Conservation (phyloP, 53 echinoderm and acorn worm species). For the Apostichopus leukothele region DNA sequence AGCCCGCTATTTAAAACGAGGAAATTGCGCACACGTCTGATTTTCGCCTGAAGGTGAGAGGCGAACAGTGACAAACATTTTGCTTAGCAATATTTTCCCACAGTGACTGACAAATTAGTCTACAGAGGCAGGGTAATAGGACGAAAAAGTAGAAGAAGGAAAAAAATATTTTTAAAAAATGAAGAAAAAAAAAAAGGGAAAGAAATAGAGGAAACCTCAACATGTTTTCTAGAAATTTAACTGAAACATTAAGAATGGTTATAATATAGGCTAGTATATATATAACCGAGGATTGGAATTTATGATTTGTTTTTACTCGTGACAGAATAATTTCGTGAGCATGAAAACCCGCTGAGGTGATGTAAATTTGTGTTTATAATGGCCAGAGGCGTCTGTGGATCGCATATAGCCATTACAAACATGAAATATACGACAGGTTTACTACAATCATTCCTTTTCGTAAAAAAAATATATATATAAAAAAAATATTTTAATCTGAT, state of each 20-base stretch:
- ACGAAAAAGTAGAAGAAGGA: not conserved
- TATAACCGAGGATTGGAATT: slow-evolving; percentile 27
- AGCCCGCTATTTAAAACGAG: slow-evolving; percentile 15
- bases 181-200: not conserved
- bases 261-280: not conserved
- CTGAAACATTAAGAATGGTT: slow-evolving; percentile 14
- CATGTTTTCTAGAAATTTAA: not conserved
- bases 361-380: slow-evolving; percentile 46
- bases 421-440: slow-evolving; percentile 12
- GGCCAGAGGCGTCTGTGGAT: slow-evolving; percentile 8
- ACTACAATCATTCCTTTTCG: not conserved
- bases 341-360: slow-evolving; percentile 45
- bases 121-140: not conserved
- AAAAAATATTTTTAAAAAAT: not conserved
- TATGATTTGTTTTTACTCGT: slow-evolving; percentile 29
- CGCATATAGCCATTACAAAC: slow-evolving; percentile 8
- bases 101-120: slow-evolving; percentile 26
- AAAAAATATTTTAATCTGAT: slow-evolving; percentile 39
- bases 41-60: slow-evolving; percentile 9
- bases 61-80: slow-evolving; percentile 37
- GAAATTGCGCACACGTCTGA: slow-evolving; percentile 5
- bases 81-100: slow-evolving; percentile 43
- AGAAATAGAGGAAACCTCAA: slow-evolving; percentile 1
- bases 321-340: slow-evolving; percentile 14
- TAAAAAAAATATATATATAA: not conserved